phyloP scores from a whole-genome alignment of 2,113 vertebrate genomes.

The Syrmaticus mikado region DNA sequence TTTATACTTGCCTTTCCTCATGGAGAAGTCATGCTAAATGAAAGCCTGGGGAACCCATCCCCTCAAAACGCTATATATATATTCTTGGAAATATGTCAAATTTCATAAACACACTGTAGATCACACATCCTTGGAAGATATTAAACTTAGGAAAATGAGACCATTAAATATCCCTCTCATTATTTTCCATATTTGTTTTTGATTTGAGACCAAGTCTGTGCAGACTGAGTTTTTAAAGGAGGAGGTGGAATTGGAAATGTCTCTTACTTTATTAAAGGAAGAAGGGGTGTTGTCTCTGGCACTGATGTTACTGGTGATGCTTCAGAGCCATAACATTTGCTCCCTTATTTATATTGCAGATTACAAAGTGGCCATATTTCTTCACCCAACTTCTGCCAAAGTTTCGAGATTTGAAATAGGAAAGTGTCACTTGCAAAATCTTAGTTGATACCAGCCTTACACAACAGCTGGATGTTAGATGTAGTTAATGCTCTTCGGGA shows the following conservation, averaged over 20 bases:
- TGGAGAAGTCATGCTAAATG: constrained; percentile 55
- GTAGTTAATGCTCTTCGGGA: background rate
- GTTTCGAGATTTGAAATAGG: background rate
- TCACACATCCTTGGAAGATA: constrained; percentile 30
- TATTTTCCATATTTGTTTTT: constrained; percentile 65
- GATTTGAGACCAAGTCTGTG: constrained; percentile 27
- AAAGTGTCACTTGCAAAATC: background rate
- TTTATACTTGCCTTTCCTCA: constrained; percentile 32
- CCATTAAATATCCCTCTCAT: constrained; percentile 12
- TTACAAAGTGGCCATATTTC: constrained; percentile 18
- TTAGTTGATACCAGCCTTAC: background rate
- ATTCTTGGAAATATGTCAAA: constrained; percentile 53
- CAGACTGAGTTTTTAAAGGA: background rate
- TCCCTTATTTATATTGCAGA: background rate
- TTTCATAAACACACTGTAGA: constrained; percentile 57
- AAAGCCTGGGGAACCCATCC: constrained; percentile 56
- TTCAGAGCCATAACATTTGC: background rate
- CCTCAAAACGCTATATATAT: constrained; percentile 37
- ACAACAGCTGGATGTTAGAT: background rate
- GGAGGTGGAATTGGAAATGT: background rate
- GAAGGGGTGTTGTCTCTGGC: constrained; percentile 21
- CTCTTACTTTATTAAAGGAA: background rate
- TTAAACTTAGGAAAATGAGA: constrained; percentile 42
- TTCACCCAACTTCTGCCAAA: constrained; percentile 8
- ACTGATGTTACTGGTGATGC: background rate